A percentile compares a stretch with the other conserved stretches of the same genome.
Conservation (phyloP, 2,888 invertebrate species). For the Phanerotoma sp. region DNA sequence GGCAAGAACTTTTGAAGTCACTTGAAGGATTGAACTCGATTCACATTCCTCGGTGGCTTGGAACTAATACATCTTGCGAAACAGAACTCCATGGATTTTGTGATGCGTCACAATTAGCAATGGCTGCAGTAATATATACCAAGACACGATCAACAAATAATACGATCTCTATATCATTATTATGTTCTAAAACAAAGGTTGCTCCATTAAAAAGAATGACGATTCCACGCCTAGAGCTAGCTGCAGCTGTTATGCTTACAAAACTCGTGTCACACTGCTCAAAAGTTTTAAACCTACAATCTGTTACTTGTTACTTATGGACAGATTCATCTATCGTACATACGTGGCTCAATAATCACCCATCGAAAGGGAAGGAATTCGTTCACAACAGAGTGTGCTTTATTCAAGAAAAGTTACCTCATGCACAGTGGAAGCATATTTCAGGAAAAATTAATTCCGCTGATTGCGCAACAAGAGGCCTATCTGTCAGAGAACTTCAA, state of each 20-base stretch:
- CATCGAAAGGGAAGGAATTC: slow-evolving; percentile 15
- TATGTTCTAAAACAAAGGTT: slow-evolving; percentile 29
- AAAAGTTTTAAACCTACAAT: too few relatives aligned
- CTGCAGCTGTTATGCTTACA: slow-evolving; percentile 28
- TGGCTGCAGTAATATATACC: slow-evolving; percentile 17
- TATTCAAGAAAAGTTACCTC: neutral
- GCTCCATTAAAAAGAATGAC: slow-evolving; percentile 32
- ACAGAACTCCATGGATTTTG: neutral
- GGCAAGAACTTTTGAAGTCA: too few relatives aligned
- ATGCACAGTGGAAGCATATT: neutral
- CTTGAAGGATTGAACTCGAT: too few relatives aligned
- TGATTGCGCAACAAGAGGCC: neutral
- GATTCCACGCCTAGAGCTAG: slow-evolving; percentile 36
- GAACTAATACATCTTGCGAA: too few relatives aligned
- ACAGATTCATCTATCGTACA: slow-evolving; percentile 15
- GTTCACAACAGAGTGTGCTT: slow-evolving; percentile 4
- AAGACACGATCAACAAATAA: too few relatives aligned
- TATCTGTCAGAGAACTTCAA: neutral
- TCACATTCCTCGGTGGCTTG: too few relatives aligned
- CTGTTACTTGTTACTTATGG: neutral
- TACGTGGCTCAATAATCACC: slow-evolving; percentile 8
- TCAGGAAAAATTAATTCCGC: slow-evolving; percentile 2
- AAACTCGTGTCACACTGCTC: slow-evolving; percentile 13
- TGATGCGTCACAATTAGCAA: neutral
- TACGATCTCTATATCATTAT: slow-evolving; percentile 35